Percentiles rank a stretch among this genome's conserved stretches.
Evolutionary conservation across 2,888 invertebrate genomes (phyloP).

Genomic region (Branchellion lobata): DNA sequence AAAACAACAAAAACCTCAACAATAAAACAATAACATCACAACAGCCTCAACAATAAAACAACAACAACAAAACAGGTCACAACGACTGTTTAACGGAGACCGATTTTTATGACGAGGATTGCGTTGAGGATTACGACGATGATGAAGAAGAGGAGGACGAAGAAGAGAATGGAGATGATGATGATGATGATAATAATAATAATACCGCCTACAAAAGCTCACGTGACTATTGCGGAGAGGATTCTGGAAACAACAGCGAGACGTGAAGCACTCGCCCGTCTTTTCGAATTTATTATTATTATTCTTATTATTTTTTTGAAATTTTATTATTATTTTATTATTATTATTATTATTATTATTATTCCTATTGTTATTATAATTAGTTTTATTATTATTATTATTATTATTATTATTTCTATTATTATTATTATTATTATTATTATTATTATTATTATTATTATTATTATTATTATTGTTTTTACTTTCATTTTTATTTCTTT

Average conservation of each 20-base stretch:
- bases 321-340: not conserved
- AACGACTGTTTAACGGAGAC: slow-evolving; percentile 76
- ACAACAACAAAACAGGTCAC: slow-evolving; percentile 82
- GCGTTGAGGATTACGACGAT: slow-evolving; percentile 64
- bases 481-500: too few species aligned
- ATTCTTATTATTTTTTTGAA: not conserved
- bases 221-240: slow-evolving; percentile 40
- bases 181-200: slow-evolving; percentile 38
- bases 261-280: slow-evolving; percentile 21
- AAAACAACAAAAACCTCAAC: slow-evolving; percentile 68
- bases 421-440: too few species aligned
- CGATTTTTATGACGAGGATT: slow-evolving; percentile 64
- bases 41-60: slow-evolving; percentile 76
- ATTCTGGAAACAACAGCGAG: slow-evolving; percentile 46
- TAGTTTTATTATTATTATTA: too few species aligned
- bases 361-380: too few species aligned
- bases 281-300: not conserved
- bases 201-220: not conserved
- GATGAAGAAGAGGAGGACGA: slow-evolving; percentile 61
- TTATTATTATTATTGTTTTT: too few species aligned
- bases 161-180: slow-evolving; percentile 50
- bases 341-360: not conserved
- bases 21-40: slow-evolving; percentile 65
- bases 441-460: too few species aligned
- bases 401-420: too few species aligned